Percentiles rank a stretch among this genome's conserved stretches.
Evolutionary conservation across 2,888 invertebrate species (phyloP).

Genomic region (Idaea biselata): DNA sequence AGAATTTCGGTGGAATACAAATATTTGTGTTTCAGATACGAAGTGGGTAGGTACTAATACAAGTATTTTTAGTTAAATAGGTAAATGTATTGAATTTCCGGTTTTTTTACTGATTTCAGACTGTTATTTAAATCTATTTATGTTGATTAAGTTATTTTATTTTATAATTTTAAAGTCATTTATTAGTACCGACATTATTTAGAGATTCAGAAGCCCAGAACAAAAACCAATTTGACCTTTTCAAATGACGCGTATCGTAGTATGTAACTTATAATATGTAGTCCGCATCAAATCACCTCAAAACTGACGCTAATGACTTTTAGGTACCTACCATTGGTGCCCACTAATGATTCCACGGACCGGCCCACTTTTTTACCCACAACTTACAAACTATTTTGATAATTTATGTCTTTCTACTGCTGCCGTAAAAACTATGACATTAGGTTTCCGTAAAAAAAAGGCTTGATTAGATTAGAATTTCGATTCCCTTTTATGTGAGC

Average conservation of each 20-base stretch:
- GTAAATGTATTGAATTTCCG: too few relatives aligned
- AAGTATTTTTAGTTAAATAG: too few relatives aligned
- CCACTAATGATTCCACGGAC: slow-evolving; percentile 69
- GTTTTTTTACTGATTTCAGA: too few relatives aligned
- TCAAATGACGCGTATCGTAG: background rate
- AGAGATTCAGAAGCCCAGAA: background rate
- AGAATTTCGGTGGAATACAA: too few relatives aligned
- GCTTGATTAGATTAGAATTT: background rate
- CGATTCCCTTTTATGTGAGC: slow-evolving; percentile 12
- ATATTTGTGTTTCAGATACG: too few relatives aligned
- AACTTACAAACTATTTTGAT: slow-evolving; percentile 71
- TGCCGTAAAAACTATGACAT: slow-evolving; percentile 49
- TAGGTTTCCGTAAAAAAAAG: slow-evolving; percentile 19
- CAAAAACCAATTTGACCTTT: background rate
- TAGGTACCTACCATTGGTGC: slow-evolving; percentile 78
- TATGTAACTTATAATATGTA: slow-evolving; percentile 23
- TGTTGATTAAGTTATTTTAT: too few relatives aligned
- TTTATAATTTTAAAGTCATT: background rate
- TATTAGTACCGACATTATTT: background rate
- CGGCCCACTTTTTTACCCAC: slow-evolving; percentile 75
- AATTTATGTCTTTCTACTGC: slow-evolving; percentile 61
- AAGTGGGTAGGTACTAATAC: too few relatives aligned
- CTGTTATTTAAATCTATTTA: too few relatives aligned
- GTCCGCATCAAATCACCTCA: slow-evolving; percentile 69
- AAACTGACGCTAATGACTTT: slow-evolving; percentile 78